phyloP scores from a whole-genome alignment of 2,888 invertebrate species.

The Cephus pygmeus region DNA sequence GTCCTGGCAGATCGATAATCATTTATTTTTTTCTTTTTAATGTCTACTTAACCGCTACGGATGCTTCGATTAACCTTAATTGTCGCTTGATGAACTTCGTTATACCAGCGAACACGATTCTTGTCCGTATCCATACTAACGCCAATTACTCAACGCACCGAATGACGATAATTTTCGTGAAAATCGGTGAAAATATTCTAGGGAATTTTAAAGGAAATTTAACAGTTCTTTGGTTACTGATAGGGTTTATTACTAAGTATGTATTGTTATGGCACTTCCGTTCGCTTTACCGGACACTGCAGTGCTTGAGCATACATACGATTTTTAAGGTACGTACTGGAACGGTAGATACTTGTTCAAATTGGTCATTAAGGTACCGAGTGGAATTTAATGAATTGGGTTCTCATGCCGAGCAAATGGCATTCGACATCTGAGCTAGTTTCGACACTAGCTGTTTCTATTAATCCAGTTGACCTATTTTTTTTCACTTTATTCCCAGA shows the following conservation, averaged over 20 bases:
- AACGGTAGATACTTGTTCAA: background rate
- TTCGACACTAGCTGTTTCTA: constrained; percentile 1
- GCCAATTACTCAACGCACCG: constrained; percentile 28
- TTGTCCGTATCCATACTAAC: constrained; percentile 22
- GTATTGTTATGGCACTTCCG: background rate
- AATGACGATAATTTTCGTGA: constrained; percentile 31
- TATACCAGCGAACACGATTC: constrained; percentile 26
- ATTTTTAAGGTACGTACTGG: background rate
- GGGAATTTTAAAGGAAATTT: constrained; percentile 22
- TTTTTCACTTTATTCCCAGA: background rate
- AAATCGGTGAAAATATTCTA: constrained; percentile 17
- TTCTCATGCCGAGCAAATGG: constrained; percentile 16
- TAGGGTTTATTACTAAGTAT: background rate
- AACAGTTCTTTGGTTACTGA: background rate
- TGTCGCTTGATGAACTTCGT: constrained; percentile 38
- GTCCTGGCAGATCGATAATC: background rate
- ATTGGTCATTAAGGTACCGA: constrained; percentile 12
- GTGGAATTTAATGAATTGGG: constrained; percentile 21
- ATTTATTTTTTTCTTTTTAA: background rate
- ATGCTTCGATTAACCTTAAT: constrained; percentile 44
- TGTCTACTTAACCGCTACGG: constrained; percentile 17
- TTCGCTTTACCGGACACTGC: background rate
- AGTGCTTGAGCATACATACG: background rate
- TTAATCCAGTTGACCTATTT: background rate
- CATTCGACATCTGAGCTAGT: constrained; percentile 13